These are phyloP conservation scores for Chirona hameri DNA, from an alignment of 2,888 invertebrate genomes.

Conservation along the genomic window DNA sequence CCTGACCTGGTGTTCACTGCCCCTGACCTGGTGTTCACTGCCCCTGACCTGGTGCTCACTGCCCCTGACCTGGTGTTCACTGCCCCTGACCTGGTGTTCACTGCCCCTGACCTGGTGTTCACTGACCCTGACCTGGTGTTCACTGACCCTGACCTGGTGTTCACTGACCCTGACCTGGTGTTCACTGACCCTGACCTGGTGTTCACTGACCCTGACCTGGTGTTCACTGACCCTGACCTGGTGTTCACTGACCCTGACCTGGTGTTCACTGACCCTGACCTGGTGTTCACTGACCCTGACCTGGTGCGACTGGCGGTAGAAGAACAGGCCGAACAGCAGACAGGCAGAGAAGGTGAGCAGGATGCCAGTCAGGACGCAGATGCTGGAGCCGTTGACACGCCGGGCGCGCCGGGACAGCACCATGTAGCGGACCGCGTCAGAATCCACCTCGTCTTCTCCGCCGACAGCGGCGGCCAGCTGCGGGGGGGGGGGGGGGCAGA, in stretches of 20 bases:
- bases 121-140: too few species aligned
- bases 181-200: too few species aligned
- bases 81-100: too few species aligned
- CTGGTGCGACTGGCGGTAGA: neutral
- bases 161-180: too few species aligned
- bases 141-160: too few species aligned
- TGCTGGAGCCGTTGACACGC: constrained; percentile 7
- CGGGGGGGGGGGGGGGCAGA: too few species aligned
- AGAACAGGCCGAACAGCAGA: neutral
- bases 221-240: too few species aligned
- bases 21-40: too few species aligned
- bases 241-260: neutral
- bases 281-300: neutral
- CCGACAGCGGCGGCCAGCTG: neutral
- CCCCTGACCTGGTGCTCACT: too few species aligned
- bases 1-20: neutral
- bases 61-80: too few species aligned
- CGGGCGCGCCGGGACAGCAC: neutral
- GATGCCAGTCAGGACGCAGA: neutral
- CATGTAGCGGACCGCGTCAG: neutral
- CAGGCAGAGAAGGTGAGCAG: neutral
- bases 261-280: neutral
- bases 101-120: too few species aligned
- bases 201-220: too few species aligned
- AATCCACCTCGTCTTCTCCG: neutral